Evolutionary conservation across 2,113 vertebrate species (phyloP).

Genomic region (Alaudala cheleensis): DNA sequence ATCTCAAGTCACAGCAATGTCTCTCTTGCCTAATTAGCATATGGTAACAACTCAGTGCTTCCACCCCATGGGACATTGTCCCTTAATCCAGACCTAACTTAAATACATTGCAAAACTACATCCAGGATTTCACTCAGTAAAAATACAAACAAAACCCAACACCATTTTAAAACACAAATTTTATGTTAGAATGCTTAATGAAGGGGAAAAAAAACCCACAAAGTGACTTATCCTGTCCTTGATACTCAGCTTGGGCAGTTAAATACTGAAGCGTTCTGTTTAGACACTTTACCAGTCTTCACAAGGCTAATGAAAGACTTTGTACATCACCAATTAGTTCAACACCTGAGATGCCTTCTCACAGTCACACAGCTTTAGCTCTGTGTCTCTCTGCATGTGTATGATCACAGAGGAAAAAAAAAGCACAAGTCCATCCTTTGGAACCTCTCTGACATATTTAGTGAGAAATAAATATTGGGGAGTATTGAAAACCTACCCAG

Average conservation of each 20-base stretch:
- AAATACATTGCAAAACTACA: neutral
- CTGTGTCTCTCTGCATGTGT: rapidly evolving
- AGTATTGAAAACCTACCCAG: neutral
- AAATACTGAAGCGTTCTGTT: neutral
- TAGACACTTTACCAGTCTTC: neutral
- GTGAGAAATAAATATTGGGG: neutral
- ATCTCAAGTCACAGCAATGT: neutral
- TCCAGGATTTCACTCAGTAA: neutral
- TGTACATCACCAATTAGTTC: neutral
- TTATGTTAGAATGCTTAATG: neutral
- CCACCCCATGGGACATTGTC: neutral
- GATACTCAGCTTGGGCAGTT: neutral
- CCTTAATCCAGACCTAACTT: neutral
- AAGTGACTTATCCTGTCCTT: neutral
- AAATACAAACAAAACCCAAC: neutral
- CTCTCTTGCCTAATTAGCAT: neutral
- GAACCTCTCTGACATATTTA: neutral
- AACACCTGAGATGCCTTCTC: neutral
- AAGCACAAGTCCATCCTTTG: neutral
- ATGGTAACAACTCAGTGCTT: neutral
- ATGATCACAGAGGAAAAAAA: neutral
- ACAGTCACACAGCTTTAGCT: neutral
- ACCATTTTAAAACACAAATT: neutral
- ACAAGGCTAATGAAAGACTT: neutral
- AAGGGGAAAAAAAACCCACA: neutral